Percentiles rank a stretch among this genome's conserved stretches.
phyloP scores from a whole-genome alignment of 1,140 invertebrate species.

The Apolygus lucorum region DNA sequence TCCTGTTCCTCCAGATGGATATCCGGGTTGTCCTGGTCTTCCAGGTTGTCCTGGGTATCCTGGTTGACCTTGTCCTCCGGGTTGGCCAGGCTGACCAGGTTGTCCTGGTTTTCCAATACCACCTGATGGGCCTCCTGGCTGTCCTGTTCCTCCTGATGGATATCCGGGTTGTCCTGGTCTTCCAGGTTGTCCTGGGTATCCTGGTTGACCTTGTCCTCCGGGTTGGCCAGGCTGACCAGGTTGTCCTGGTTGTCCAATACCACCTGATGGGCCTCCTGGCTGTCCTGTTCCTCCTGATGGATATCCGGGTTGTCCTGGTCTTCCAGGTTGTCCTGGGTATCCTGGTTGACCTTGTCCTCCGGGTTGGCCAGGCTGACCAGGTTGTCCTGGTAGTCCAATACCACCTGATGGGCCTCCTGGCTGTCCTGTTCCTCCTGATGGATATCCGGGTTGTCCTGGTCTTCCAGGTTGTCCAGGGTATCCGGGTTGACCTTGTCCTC shows the following conservation, averaged over 20 bases:
- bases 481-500: constrained; percentile 29
- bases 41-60: constrained; percentile 28
- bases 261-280: constrained; percentile 31
- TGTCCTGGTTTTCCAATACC: constrained; percentile 34
- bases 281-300: constrained; percentile 27
- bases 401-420: too few species aligned
- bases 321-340: constrained; percentile 26
- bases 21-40: constrained; percentile 12
- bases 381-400: constrained; percentile 33
- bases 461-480: too few species aligned
- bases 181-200: constrained; percentile 20
- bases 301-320: constrained; percentile 18
- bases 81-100: constrained; percentile 21
- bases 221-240: constrained; percentile 28
- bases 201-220: constrained; percentile 27
- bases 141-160: constrained; percentile 27
- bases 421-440: constrained; percentile 26
- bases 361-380: constrained; percentile 25
- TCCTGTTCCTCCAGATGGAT: constrained; percentile 29
- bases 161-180: constrained; percentile 29
- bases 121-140: too few species aligned
- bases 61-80: constrained; percentile 29
- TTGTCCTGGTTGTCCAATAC: constrained; percentile 28
- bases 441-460: too few species aligned
- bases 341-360: constrained; percentile 29